A percentile compares a stretch with the other conserved stretches of the same genome.
phyloP scores from a whole-genome alignment of 2,888 invertebrate genomes.

The Dryococelus australis region DNA sequence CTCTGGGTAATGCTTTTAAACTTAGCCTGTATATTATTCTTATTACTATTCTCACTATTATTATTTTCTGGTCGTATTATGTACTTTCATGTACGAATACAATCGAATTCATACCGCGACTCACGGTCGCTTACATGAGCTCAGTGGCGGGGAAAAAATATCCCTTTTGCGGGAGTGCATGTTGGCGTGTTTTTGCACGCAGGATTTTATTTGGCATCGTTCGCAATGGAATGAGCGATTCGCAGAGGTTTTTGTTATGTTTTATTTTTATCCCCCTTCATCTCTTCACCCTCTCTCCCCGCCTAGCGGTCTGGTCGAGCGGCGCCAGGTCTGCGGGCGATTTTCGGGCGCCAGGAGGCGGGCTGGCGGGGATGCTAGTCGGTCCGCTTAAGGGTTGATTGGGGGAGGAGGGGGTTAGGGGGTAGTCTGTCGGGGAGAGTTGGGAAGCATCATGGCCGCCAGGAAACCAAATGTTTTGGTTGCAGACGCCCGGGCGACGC shows the following conservation, averaged over 20 bases:
- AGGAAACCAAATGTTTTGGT: constrained; percentile 30
- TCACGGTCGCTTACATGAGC: too few species aligned
- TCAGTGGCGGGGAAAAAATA: neutral
- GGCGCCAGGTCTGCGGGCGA: constrained; percentile 9
- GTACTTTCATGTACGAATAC: too few species aligned
- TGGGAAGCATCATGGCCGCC: constrained; percentile 25
- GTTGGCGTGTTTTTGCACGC: constrained; percentile 10
- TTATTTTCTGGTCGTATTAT: too few species aligned
- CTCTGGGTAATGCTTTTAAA: too few species aligned
- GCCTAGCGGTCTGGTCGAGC: neutral
- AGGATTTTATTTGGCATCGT: constrained; percentile 16
- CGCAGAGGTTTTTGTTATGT: neutral
- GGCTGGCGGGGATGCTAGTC: neutral
- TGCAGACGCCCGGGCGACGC: constrained; percentile 24
- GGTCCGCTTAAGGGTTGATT: too few species aligned
- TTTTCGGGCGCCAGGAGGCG: neutral
- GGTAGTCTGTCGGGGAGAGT: neutral
- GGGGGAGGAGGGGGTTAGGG: neutral
- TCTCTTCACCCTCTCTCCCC: neutral
- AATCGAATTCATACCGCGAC: too few species aligned
- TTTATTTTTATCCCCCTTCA: neutral
- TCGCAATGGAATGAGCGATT: constrained; percentile 1
- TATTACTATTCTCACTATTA: too few species aligned
- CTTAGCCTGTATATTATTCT: too few species aligned
- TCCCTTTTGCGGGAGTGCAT: neutral